Conservation (phyloP, 1,140 invertebrate genomes). For the Planococcus citri region DNA sequence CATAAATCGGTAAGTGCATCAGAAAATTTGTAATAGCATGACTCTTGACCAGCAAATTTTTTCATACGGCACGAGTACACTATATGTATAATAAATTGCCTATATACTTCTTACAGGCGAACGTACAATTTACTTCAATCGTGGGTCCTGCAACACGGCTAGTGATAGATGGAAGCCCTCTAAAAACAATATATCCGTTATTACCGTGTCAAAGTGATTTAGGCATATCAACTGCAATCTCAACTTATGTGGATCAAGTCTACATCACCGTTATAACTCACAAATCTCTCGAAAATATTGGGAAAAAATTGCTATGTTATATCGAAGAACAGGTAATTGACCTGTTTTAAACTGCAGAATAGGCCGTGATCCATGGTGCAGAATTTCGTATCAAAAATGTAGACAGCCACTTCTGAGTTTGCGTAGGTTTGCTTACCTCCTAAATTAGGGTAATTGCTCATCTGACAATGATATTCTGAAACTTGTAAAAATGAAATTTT, state of each 20-base stretch:
- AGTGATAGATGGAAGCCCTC: slow-evolving; percentile 33
- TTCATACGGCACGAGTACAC: no score
- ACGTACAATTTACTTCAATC: slow-evolving; percentile 36
- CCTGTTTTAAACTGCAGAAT: not conserved
- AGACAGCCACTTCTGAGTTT: no score
- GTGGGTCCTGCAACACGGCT: slow-evolving; percentile 38
- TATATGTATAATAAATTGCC: no score
- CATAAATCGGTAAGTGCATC: slow-evolving; percentile 25
- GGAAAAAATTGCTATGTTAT: not conserved
- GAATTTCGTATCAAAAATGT: no score
- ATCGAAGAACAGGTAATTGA: slow-evolving; percentile 10
- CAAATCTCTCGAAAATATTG: slow-evolving; percentile 14
- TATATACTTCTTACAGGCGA: slow-evolving; percentile 24
- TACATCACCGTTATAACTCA: slow-evolving; percentile 40
- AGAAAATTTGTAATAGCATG: no score
- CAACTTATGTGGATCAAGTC: slow-evolving; percentile 41
- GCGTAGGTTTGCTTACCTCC: no score
- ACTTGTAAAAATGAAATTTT: no score
- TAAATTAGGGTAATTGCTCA: no score
- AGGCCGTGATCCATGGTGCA: no score
- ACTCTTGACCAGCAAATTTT: no score
- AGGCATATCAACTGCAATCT: slow-evolving; percentile 39
- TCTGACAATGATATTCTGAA: no score
- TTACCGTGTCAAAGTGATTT: slow-evolving; percentile 37
- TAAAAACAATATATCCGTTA: slow-evolving; percentile 38